Evolutionary conservation across 2,888 invertebrate genomes (phyloP).

Genomic region (Odontocolon sp.): DNA sequence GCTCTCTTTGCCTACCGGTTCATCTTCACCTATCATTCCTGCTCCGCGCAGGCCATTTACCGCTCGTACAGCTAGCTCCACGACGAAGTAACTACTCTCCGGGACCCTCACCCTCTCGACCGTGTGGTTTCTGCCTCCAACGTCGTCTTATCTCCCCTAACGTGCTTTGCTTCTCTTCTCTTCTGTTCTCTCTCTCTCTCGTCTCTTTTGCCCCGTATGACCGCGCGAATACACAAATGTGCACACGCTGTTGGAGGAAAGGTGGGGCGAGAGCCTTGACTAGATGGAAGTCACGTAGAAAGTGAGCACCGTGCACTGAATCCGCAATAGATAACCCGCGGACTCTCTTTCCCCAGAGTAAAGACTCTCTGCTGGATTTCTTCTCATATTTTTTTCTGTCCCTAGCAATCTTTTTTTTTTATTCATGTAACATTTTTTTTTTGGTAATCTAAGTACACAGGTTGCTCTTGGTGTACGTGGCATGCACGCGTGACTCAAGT

Average conservation of each 20-base stretch:
- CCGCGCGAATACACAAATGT: constrained; percentile 57
- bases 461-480: not conserved
- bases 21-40: constrained; percentile 45
- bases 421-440: not conserved
- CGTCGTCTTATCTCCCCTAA: constrained; percentile 54
- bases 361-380: too few species aligned
- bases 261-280: constrained; percentile 38
- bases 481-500: not conserved
- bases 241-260: constrained; percentile 9
- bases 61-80: constrained; percentile 33
- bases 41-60: constrained; percentile 51
- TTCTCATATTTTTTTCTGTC: too few species aligned
- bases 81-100: constrained; percentile 21
- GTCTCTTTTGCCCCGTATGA: constrained; percentile 26
- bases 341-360: constrained; percentile 22
- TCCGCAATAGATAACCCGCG: constrained; percentile 58
- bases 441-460: constrained; percentile 14
- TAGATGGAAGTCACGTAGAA: constrained; percentile 59
- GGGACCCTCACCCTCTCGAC: not conserved
- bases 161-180: constrained; percentile 40
- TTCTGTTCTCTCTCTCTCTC: not conserved
- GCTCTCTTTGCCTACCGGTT: constrained; percentile 23
- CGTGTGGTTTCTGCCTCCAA: not conserved
- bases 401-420: not conserved
- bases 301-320: constrained; percentile 60